Evolutionary conservation across 2,113 vertebrate species (phyloP).

Genomic region (Melospiza georgiana): DNA sequence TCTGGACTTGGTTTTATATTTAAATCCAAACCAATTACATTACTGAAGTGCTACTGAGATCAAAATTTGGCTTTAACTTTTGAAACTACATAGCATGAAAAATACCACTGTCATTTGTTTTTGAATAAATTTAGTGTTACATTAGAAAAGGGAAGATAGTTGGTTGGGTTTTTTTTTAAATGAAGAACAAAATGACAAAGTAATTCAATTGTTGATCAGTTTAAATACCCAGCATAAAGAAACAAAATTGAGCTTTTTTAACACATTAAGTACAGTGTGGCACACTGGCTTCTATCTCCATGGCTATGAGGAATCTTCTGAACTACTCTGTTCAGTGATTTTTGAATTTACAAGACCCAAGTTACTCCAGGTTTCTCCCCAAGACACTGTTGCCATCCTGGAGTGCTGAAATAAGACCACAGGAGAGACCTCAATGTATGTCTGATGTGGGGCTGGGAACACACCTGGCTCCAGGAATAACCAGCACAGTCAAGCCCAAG

Average conservation of each 20-base stretch:
- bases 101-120: background rate
- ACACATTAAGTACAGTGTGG: conserved; percentile 21
- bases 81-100: background rate
- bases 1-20: background rate
- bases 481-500: background rate
- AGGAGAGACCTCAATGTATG: background rate
- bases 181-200: conserved; percentile 75
- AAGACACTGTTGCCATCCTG: background rate
- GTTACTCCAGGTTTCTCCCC: background rate
- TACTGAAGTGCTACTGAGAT: background rate
- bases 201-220: conserved; percentile 70
- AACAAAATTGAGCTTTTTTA: conserved; percentile 41
- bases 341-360: background rate
- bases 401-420: background rate
- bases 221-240: conserved; percentile 71
- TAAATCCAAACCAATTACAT: background rate
- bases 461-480: background rate
- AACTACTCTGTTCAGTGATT: background rate
- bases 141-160: conserved; percentile 85
- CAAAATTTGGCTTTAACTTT: conserved; percentile 18
- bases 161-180: background rate
- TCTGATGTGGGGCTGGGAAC: background rate
- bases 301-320: background rate
- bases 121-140: conserved; percentile 45
- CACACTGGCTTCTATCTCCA: conserved; percentile 56